Evolutionary conservation across 1,140 invertebrate genomes (phyloP), one percentile per base, ranked within the genome.

Genomic region (Drosophila busckii): DNA sequence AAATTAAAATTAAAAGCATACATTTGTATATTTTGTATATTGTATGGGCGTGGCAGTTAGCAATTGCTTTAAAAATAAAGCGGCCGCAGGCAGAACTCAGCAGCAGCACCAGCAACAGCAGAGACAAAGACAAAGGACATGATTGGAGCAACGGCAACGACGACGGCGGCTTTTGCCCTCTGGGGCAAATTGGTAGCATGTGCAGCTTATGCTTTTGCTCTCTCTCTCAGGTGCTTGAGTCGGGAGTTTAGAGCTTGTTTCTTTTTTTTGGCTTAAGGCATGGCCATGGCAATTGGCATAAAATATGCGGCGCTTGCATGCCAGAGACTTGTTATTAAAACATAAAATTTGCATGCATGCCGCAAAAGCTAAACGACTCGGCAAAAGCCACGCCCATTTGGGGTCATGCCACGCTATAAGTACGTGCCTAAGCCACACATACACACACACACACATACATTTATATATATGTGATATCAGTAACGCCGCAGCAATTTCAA

Each of bases 321-420:
- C 69, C 75, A 65, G 42, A 62, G 69, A 80, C 73, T 80, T 80
- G 78, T 80, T 80, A 80, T 80, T 80, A 80, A 80, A 80, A 73
- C 75, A 80, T 80, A 71, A 80, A 80, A 80, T 80, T 80, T 73
- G 73, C 73, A 80, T 82, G 73, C 75, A 80, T 55, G 68, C 68
- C 75, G 34, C 68, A 71, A 35, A n/a, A 59, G 59, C 35, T 44
- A 56, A 58, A 38, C 63, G 53, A 44, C 65, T 28, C 17, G 13
- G 26, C 62, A 42, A 16, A 34, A 65, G 22, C 12, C 41, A 65
- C 34, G 20, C 29, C 46, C 41, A 52, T 40, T 34, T 23, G 12
- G 22, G n/a, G 19, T n/a, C 13, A 15, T 19, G 28, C 29, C 7
- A 23, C 40, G 42, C 61, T 38, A 69, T 55, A 75, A 70, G 71